Base-by-base conservation (phyloP, 2,113 vertebrate species). In the Actenoides hombroni region DNA sequence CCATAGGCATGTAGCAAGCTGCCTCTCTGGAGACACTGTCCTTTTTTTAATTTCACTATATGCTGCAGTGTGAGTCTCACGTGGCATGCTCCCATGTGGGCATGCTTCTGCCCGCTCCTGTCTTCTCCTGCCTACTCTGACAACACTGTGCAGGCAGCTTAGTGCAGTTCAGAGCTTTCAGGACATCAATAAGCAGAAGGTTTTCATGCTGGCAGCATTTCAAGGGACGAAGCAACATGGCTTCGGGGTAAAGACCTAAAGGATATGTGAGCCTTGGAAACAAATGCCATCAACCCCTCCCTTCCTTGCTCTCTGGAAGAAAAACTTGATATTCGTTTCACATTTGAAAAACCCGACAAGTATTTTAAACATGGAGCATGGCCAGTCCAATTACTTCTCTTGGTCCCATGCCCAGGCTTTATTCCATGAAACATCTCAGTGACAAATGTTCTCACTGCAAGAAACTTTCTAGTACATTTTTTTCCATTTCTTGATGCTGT, bases 371-470 rank as follows among this genome's bases (percentile, higher is more conserved):
- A 70, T 97, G 96, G 97, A 93, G 51, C 69, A 3, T 6, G 42
- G 86, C 92, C 96, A 97, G 93, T 94, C 51, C 71, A 97, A 86
- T 98, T 98, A 96, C 93, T 97, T 97, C 94, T 81, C 75, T 97
- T 98, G 97, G 95, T 97, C 73, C n/a, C 9, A 7, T 95, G 96
- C 95, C 97, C 95, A 91, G 95, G 86, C 51, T 94, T 97, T 84
- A 92, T 97, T 97, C 97, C 87, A 8, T 97, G 92, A 97, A 97
- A 96, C 74, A 95, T 91, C 83, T 94, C 93, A 73, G 86, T 97
- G 97, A 97, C 92, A 98, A 97, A 96, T 96, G 71, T 93, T 97
- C 95, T 95, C 80, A 71, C 77, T 96, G 68, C 31, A 3, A 97
- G 95, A 97, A 97, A 95, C 94, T 91, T 97, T 96, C 95, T 96